These are phyloP conservation scores for Heliconius sara DNA, from an alignment of 2,888 invertebrate genomes.

Conservation along the genomic window DNA sequence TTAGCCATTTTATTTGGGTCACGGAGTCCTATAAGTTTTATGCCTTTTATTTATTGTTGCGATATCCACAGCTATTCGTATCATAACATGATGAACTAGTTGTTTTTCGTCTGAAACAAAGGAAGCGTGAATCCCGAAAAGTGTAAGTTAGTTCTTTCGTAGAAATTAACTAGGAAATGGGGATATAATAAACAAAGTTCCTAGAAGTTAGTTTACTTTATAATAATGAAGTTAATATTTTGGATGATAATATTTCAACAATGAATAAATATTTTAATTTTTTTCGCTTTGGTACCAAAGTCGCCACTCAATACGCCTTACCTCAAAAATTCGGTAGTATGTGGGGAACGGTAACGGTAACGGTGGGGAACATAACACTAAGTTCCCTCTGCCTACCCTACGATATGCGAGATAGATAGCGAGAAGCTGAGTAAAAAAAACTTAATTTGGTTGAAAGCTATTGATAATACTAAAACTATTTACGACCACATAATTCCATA, in stretches of 20 bases:
- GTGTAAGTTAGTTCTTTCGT: conserved; percentile 18
- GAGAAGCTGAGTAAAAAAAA: neutral
- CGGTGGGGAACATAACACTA: neutral
- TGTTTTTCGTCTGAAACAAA: conserved; percentile 37
- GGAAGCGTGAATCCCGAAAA: conserved; percentile 35
- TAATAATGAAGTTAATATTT: neutral
- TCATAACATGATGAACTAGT: conserved; percentile 29
- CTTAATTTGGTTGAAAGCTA: no score
- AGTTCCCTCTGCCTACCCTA: neutral
- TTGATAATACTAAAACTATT: neutral
- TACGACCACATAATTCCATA: neutral
- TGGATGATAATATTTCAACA: neutral
- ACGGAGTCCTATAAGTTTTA: conserved; percentile 42
- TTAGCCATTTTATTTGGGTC: conserved; percentile 46
- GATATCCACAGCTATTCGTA: conserved; percentile 30
- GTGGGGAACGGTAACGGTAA: no score
- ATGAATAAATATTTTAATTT: no score
- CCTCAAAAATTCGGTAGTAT: no score
- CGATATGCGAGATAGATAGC: neutral
- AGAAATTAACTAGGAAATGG: conserved; percentile 16
- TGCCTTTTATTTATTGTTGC: conserved; percentile 42
- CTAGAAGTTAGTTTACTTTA: neutral
- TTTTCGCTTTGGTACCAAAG: no score
- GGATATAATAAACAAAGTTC: neutral
- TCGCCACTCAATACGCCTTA: no score